Conservation (phyloP, 2,113 vertebrate species). For the Ahaetulla prasina region DNA sequence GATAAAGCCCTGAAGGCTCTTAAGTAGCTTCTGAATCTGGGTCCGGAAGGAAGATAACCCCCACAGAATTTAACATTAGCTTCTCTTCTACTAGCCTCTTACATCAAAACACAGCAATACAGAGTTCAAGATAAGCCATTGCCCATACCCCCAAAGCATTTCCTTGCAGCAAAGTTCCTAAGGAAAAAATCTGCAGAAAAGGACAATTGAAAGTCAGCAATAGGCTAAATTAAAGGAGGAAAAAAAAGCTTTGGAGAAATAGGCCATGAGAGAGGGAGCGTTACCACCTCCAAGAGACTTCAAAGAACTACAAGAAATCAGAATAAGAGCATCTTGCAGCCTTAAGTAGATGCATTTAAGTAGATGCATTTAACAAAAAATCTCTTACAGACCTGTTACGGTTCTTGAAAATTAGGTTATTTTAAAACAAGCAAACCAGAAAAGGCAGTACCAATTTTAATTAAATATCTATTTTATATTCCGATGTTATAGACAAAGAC, state of each 20-base stretch:
- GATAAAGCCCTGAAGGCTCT: rapidly evolving
- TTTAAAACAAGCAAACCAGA: neutral
- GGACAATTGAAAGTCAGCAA: neutral
- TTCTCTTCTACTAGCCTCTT: neutral
- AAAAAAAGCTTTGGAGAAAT: neutral
- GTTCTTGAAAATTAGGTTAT: neutral
- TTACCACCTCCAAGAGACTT: neutral
- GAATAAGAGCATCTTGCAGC: neutral
- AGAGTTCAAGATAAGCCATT: neutral
- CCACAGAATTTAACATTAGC: neutral
- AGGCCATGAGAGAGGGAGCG: neutral
- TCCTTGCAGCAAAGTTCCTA: neutral
- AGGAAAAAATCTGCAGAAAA: neutral
- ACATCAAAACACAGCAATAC: neutral
- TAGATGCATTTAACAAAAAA: neutral
- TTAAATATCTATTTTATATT: conserved; percentile 1
- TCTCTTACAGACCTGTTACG: neutral
- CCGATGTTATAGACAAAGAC: neutral
- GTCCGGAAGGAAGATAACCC: neutral
- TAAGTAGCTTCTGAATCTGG: neutral
- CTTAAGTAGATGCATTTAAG: neutral
- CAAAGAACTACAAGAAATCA: neutral
- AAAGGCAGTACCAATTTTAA: neutral
- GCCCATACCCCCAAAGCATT: neutral
- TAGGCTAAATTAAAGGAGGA: neutral